Conservation (phyloP, 2,113 vertebrate genomes). For the Atlantisia rogersi region DNA sequence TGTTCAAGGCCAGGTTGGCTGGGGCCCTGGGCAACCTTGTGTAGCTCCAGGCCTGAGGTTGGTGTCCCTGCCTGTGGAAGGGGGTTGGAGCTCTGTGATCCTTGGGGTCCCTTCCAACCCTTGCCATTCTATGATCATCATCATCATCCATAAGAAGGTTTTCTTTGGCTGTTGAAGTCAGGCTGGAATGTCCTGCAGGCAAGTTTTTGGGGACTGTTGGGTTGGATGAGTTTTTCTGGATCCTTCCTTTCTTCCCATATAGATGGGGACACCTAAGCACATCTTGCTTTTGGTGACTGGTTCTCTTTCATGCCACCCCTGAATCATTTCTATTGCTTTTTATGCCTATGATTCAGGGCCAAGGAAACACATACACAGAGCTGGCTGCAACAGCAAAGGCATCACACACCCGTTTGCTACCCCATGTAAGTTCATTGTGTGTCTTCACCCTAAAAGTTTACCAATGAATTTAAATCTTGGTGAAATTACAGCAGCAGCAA, state of each 20-base stretch:
- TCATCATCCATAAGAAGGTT: background rate
- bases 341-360: background rate
- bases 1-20: too few species aligned
- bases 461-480: background rate
- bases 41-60: too few species aligned
- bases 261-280: background rate
- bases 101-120: too few species aligned
- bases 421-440: fast-evolving
- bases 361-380: fast-evolving
- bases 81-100: too few species aligned
- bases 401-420: fast-evolving
- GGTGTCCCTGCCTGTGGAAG: too few species aligned
- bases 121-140: background rate
- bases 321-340: background rate
- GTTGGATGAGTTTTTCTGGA: background rate
- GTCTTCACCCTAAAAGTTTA: background rate
- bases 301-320: background rate
- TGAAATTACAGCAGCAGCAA: background rate
- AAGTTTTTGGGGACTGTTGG: background rate
- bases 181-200: background rate
- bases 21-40: too few species aligned
- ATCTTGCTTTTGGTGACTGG: background rate
- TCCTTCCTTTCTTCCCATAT: background rate
- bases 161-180: background rate
- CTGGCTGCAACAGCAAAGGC: background rate